Base-by-base conservation (phyloP, 2,797 vertebrate species). In the Ficedula albicollis region DNA sequence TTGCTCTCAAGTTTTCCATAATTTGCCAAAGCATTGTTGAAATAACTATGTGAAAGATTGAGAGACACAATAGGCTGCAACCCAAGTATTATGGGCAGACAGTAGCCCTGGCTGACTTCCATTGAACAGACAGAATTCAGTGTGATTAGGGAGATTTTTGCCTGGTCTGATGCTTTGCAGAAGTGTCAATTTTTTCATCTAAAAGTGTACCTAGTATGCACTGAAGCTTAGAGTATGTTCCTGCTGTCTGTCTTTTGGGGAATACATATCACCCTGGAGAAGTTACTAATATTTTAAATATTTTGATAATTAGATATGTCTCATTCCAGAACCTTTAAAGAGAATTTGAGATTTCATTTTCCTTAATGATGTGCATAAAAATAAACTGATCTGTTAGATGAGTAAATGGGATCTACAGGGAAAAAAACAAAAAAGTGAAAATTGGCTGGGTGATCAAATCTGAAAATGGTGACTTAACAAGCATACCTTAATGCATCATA, bases 261-360 rank as follows among this genome's bases (percentile, higher is more conserved):
- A 55, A 80, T 75, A 17, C 27, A 59, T 82, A 88, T 89, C 43
- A 83, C 15, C 8, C 23, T n/a, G 23, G 19, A 93, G 39, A 92
- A 16, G 7, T 49, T 76, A 30, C 32, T 81, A 8, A 34, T 38
- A 55, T 73, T 85, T 90, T 66, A 91, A 93, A 68, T 84, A 34
- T 69, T 79, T 89, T 74, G 48, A 58, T 76, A 81, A 80, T 83
- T 82, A 90, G 20, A 43, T 69, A 15, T 69, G 20, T 74, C 27
- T 55, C 30, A 38, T 62, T 79, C n/a, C 30, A 91, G 74, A 89
- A 76, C 4, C 36, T 55, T 88, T 73, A 77, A 80, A 90, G 82
- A 92, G 41, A 95, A 73, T 74, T 75, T 68, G 30, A 55, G 69
- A 78, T 74, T 93, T 44, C 29, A 27, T 93, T 94, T 95, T 96